Percentiles rank a stretch among this genome's conserved stretches.
Evolutionary conservation across 2,113 vertebrate genomes (phyloP).

Genomic region (Gallinago paraguaiae): DNA sequence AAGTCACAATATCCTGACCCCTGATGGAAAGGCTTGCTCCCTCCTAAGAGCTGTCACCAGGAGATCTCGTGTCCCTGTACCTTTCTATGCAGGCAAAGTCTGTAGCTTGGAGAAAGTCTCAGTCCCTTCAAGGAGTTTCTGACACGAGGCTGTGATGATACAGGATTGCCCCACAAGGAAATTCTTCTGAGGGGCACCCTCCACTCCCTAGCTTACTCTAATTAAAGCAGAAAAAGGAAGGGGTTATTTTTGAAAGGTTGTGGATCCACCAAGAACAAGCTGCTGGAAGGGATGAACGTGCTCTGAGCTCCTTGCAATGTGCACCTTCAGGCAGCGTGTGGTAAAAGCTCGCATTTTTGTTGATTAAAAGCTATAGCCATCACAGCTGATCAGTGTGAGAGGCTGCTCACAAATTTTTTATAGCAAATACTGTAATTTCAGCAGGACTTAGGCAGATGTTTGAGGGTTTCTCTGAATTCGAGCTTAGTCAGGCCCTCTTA

Average conservation of each 20-base stretch:
- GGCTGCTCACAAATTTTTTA: background rate
- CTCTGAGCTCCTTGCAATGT: fast-evolving
- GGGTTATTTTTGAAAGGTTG: background rate
- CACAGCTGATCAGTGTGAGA: background rate
- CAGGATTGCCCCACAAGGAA: background rate
- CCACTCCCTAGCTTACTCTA: background rate
- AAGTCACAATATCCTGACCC: background rate
- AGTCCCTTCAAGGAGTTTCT: background rate
- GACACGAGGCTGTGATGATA: background rate
- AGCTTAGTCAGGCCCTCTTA: background rate
- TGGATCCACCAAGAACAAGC: background rate
- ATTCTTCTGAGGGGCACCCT: background rate
- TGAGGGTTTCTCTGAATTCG: background rate
- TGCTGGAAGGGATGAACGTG: background rate
- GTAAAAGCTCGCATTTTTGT: background rate
- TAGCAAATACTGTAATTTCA: background rate
- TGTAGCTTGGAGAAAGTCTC: background rate
- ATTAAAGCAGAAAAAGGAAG: background rate
- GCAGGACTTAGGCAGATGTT: background rate
- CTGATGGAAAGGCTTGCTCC: background rate
- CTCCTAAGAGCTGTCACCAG: background rate
- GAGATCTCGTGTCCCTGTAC: background rate
- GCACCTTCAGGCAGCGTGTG: background rate
- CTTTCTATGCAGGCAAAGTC: background rate
- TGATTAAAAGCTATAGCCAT: background rate